Conservation (phyloP, 53 echinoderm and acorn worm species). For the Zoroaster sp. region DNA sequence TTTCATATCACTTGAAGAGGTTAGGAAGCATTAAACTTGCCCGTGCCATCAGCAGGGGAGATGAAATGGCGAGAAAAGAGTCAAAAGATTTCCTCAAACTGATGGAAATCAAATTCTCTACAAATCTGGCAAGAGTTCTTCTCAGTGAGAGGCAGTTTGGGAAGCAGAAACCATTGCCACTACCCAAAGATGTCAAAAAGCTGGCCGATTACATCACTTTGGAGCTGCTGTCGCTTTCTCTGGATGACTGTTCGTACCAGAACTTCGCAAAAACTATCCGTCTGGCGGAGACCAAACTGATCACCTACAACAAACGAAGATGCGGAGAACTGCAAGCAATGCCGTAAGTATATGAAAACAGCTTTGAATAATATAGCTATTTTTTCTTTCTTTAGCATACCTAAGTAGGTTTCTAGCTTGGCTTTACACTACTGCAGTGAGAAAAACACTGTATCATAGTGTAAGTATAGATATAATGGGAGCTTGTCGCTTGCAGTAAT, state of each 20-base stretch:
- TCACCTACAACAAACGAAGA: constrained; percentile 55
- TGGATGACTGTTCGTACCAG: constrained; percentile 41
- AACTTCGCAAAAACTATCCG: no score
- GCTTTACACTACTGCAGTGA: background rate
- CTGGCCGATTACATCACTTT: constrained; percentile 40
- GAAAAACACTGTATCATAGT: no score
- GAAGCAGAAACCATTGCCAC: constrained; percentile 44
- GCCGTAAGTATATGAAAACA: constrained; percentile 5
- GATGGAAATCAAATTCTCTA: constrained; percentile 58
- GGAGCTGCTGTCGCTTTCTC: constrained; percentile 24
- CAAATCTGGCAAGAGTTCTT: constrained; percentile 59
- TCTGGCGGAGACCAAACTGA: constrained; percentile 53
- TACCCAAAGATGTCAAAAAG: constrained; percentile 53
- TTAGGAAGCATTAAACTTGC: constrained; percentile 59
- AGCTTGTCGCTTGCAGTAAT: background rate
- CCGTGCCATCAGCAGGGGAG: constrained; percentile 23
- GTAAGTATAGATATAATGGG: background rate
- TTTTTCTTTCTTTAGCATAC: background rate
- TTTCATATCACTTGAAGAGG: constrained; percentile 51
- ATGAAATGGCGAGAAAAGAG: constrained; percentile 11
- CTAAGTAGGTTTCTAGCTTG: no score
- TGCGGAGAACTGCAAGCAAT: constrained; percentile 61
- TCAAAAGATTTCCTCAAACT: constrained; percentile 54
- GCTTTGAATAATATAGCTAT: background rate
- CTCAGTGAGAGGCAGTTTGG: constrained; percentile 39